Percentiles rank a stretch among this genome's conserved stretches.
Evolutionary conservation across 2,113 vertebrate species (phyloP).

Genomic region (Chaetura pelagica): DNA sequence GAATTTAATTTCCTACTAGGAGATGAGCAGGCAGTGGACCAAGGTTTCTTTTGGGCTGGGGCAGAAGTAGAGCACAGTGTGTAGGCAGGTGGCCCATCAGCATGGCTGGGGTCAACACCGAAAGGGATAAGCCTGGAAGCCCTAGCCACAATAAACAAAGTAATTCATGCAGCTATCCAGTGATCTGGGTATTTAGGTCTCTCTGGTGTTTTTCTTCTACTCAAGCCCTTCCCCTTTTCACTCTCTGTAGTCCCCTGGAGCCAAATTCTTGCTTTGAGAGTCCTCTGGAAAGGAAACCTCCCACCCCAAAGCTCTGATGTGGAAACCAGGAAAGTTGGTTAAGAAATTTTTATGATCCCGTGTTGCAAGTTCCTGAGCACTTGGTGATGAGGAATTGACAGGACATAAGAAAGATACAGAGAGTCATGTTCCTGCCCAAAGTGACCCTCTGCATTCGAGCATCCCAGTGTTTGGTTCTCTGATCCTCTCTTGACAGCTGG

Average conservation of each 20-base stretch:
- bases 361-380: neutral
- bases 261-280: neutral
- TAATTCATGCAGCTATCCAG: neutral
- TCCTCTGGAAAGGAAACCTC: neutral
- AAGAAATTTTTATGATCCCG: neutral
- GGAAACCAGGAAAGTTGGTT: neutral
- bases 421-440: neutral
- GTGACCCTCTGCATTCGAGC: neutral
- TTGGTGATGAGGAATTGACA: neutral
- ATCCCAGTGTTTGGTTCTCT: neutral
- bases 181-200: neutral
- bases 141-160: neutral
- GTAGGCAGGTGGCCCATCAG: neutral
- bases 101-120: neutral
- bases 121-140: neutral
- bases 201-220: rapidly evolving
- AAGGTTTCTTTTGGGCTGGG: neutral
- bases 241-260: neutral
- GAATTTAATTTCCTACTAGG: neutral
- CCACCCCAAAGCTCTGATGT: neutral
- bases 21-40: neutral
- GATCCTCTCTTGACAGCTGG: neutral
- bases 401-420: neutral
- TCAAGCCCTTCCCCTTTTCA: neutral
- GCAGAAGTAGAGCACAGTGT: neutral